phyloP scores from a whole-genome alignment of 2,797 vertebrate genomes.

The Takifugu ocellatus region DNA sequence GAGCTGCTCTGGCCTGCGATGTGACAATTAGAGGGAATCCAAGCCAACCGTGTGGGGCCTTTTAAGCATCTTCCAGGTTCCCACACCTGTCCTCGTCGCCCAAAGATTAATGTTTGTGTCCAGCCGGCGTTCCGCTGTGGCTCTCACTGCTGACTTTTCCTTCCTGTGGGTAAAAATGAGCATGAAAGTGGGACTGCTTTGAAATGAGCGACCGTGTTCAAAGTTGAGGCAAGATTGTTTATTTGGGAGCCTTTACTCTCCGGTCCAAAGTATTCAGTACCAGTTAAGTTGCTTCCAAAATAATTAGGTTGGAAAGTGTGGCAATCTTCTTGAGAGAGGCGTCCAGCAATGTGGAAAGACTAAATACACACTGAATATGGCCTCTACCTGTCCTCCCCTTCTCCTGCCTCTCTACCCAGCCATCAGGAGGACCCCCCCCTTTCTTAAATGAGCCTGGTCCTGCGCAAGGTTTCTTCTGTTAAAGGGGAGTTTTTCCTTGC shows the following conservation, averaged over 20 bases:
- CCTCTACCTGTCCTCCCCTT: too few relatives aligned
- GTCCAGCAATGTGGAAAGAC: too few relatives aligned
- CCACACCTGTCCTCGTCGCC: constrained; percentile 58
- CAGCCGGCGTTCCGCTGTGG: constrained; percentile 38
- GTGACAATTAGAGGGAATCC: constrained; percentile 69
- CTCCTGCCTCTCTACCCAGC: too few relatives aligned
- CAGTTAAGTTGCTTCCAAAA: too few relatives aligned
- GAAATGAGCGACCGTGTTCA: constrained; percentile 23
- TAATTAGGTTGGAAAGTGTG: too few relatives aligned
- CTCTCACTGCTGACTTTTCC: constrained; percentile 25
- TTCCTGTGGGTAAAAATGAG: constrained; percentile 26
- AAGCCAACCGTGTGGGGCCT: constrained; percentile 44
- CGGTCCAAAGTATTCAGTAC: constrained; percentile 5
- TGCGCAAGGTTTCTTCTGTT: too few relatives aligned
- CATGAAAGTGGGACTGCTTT: constrained; percentile 19
- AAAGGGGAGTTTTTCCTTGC: too few relatives aligned
- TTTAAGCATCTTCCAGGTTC: constrained; percentile 55
- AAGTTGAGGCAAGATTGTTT: constrained; percentile 20
- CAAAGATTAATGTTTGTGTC: constrained; percentile 73
- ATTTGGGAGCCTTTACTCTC: constrained; percentile 11
- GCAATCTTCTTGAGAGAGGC: too few relatives aligned
- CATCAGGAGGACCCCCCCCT: too few relatives aligned
- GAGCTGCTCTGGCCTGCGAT: constrained; percentile 42
- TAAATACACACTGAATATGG: too few relatives aligned
- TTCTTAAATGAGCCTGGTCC: too few relatives aligned